Percentiles rank a stretch among this genome's conserved stretches.
phyloP scores from a whole-genome alignment of 2,113 vertebrate genomes.

The Clarias gariepinus region DNA sequence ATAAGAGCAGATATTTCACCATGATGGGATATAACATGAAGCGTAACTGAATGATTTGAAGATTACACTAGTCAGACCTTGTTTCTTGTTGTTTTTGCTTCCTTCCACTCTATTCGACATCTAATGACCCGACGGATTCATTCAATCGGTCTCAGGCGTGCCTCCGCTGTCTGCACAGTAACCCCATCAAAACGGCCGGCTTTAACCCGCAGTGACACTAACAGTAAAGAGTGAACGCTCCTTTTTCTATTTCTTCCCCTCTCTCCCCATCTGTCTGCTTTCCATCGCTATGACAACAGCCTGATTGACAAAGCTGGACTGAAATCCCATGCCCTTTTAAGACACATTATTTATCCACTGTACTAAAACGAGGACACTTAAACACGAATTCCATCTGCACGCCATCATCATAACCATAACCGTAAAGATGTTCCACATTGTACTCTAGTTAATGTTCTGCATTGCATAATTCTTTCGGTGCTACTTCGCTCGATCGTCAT shows the following conservation, averaged over 20 bases:
- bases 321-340: background rate
- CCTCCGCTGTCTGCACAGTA: slow-evolving; percentile 7
- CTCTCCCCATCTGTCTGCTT: slow-evolving; percentile 21
- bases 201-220: slow-evolving; percentile 34
- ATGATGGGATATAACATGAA: background rate
- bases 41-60: slow-evolving; percentile 13
- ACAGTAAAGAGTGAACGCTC: slow-evolving; percentile 8
- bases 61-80: background rate
- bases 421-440: background rate
- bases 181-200: slow-evolving; percentile 39
- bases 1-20: background rate
- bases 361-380: slow-evolving; percentile 10
- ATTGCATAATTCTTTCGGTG: background rate
- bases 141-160: background rate
- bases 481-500: background rate
- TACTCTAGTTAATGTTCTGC: background rate
- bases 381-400: slow-evolving; percentile 5
- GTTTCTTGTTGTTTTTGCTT: background rate
- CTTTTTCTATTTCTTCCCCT: slow-evolving; percentile 7
- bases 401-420: background rate
- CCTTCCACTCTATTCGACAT: background rate
- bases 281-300: slow-evolving; percentile 38
- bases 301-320: slow-evolving; percentile 32
- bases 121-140: background rate
- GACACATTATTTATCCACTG: slow-evolving; percentile 15